phyloP scores from a whole-genome alignment of 2,113 vertebrate genomes.

The Phyllostomus discolor region DNA sequence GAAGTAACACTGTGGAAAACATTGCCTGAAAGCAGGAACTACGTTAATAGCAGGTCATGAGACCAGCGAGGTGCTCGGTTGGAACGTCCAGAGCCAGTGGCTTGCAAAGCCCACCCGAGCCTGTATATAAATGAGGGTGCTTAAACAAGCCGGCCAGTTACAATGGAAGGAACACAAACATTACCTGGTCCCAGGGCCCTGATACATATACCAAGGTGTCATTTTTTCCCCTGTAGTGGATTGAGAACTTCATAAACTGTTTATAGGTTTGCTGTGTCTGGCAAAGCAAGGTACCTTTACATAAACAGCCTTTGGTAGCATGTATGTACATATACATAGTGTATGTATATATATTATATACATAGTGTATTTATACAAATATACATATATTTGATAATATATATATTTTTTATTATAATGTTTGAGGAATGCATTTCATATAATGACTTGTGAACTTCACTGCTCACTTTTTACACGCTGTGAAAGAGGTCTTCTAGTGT shows the following conservation, averaged over 20 bases:
- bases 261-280: conserved; percentile 32
- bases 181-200: neutral
- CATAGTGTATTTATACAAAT: too few relatives aligned
- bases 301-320: neutral
- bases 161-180: neutral
- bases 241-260: neutral
- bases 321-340: neutral
- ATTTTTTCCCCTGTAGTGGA: neutral
- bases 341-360: too few relatives aligned
- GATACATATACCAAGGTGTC: neutral
- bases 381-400: neutral
- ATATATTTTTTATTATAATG: neutral
- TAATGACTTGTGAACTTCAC: neutral
- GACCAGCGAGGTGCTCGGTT: neutral
- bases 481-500: neutral
- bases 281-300: neutral
- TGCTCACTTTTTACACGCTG: neutral
- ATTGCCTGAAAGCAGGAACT: conserved; percentile 25
- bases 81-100: neutral
- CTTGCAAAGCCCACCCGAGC: conserved; percentile 3
- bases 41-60: neutral
- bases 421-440: neutral
- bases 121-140: conserved; percentile 28
- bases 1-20: conserved; percentile 16
- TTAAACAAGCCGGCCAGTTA: neutral